Evolutionary conservation across 92 coral and sea anemone genomes (phyloP), one percentile per base, ranked within the genome.

Genomic region (Phenganax marumi): DNA sequence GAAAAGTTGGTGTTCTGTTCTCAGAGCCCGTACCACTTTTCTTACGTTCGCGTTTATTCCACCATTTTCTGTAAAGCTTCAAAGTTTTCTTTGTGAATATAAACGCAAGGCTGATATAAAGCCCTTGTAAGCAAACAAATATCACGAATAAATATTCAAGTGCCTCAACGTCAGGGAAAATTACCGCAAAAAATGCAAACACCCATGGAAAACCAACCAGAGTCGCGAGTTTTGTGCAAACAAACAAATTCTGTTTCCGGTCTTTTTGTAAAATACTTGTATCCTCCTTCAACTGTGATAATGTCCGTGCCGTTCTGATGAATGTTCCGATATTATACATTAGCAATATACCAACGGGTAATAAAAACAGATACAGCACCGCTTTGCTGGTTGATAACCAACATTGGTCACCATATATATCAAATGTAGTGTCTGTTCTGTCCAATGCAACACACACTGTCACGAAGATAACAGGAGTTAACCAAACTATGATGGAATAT

Each of bases 201-300:
- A 70, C 7, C 85, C 79, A 81, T 0, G 85, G 73, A 19, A 81
- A 81, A 6, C 79, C 85, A 75, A 81, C 64, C 8, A 81, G 61
- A 19, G 79, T 81, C n/a, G 85, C 85, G 14, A 81, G 61, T 68
- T 81, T 81, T 51, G 55, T 48, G 25, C 12, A 81, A 43, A 70
- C 12, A 19, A 55, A 52, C 60, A 66, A 56, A 4, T 82, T 77
- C 60, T 48, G 50, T 6, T 71, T 65, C 22, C 79, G 22, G 17
- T 81, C 54, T 18, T 60, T 68, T 52, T 57, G 85, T 14, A 39
- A 66, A 70, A 65, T 70, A 17, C 50, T 39, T 6, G 66, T 23
- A 3, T 82, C 71, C 23, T 66, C 39, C 14, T 82, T 54, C 10
- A 26, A 47, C 12, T 52, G 70, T 16, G 85, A 46, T 47, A 70